Base-by-base conservation (phyloP, 2,113 vertebrate genomes). In the Chloropsis hardwickii region DNA sequence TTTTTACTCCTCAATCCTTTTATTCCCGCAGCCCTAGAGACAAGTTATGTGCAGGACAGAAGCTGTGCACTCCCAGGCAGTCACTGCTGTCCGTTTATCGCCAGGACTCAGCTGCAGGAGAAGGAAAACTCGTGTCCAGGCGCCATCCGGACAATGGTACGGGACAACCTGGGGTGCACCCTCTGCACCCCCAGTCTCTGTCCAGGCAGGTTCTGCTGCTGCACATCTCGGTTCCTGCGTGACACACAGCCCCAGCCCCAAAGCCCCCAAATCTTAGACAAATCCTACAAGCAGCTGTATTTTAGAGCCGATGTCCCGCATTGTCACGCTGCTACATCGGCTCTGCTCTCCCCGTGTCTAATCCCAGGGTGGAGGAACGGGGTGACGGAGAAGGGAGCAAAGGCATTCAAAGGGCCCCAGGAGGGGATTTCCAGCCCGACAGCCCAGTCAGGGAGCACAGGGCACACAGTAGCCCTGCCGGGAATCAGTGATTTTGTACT, bases 281-380 rank as follows among this genome's bases (percentile, higher is more conserved):
- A 67, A 45, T 16, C 44, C 61, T 9, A 4, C 25, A 6, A 6
- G 44, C 1, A 37, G 29, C 4, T 40, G 5, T 6, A 4, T 4
- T 45, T 18, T 3, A 33, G n/a, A 70, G 28, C 23, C 29, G 1
- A 2, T 1, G 29, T 22, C 39, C 70, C 31, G 19, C 82, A 2
- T 29, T 16, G 0, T 1, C 18, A 20, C 15, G 5, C 16, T 51
- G 3, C 64, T 15, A 0, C 31, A 0, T 0, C 2, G 29, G 19
- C 39, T 37, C 56, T 1, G 8, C 9, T 45, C 35, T 62, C 37
- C 33, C 81, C 3, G 42, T 1, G 6, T 7, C n/a, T 6, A 1
- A 47, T 0, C 7, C 5, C 24, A 2, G 44, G 0, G 20, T 0
- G 10, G n/a, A 92, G 48, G 19, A 57, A 45, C 27, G 6, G 21